phyloP scores from a whole-genome alignment of 2,888 invertebrate genomes.

The Zeuzera pyrina region DNA sequence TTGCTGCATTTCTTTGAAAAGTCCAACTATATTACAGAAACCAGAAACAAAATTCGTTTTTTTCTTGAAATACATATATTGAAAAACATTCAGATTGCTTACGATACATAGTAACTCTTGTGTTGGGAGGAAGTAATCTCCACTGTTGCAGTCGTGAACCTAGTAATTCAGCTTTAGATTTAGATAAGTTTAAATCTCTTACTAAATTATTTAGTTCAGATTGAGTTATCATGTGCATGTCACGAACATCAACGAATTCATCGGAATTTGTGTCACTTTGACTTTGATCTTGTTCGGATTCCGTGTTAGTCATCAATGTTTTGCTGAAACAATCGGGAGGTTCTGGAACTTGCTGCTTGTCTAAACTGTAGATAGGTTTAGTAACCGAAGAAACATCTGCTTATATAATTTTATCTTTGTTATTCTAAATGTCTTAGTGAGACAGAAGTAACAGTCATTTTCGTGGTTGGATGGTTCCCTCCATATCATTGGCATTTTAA shows the following conservation, averaged over 20 bases:
- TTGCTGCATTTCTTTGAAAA: too few relatives aligned
- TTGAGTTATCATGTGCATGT: too few relatives aligned
- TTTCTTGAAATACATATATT: too few relatives aligned
- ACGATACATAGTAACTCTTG: too few relatives aligned
- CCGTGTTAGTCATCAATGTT: constrained; percentile 2
- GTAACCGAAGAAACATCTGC: neutral
- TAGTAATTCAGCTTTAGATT: too few relatives aligned
- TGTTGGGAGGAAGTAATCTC: too few relatives aligned
- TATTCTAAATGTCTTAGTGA: constrained; percentile 3
- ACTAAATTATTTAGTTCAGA: too few relatives aligned
- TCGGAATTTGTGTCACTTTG: constrained; percentile 1
- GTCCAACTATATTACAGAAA: too few relatives aligned
- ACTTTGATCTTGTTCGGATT: constrained; percentile 1
- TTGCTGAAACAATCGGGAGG: constrained; percentile 1
- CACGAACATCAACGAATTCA: constrained; percentile 2
- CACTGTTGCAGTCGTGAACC: too few relatives aligned
- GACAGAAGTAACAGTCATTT: constrained; percentile 1
- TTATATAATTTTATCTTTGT: neutral
- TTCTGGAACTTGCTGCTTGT: constrained; percentile 1
- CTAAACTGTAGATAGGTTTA: neutral
- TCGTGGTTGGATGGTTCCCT: constrained; percentile 5
- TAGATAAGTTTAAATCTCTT: too few relatives aligned
- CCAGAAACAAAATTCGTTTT: too few relatives aligned
- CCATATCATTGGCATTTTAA: constrained; percentile 4
- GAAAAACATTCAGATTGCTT: too few relatives aligned